phyloP scores from a whole-genome alignment of 2,113 vertebrate genomes.

The Girardinichthys multiradiatus region DNA sequence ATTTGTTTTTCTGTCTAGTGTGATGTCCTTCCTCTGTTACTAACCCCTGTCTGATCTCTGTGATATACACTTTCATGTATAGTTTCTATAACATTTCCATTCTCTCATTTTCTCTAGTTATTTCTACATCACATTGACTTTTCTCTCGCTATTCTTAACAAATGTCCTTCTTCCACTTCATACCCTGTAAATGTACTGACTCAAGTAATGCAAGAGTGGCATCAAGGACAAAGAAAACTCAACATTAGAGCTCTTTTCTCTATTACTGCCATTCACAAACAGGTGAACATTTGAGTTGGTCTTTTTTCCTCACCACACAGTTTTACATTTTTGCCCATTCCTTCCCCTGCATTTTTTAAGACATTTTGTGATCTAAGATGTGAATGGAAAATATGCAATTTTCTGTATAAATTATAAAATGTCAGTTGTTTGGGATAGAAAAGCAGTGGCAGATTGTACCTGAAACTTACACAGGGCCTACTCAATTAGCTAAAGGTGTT shows the following conservation, averaged over 20 bases:
- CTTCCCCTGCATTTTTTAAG: neutral
- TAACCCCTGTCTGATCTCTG: no score
- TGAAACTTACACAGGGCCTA: no score
- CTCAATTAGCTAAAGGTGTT: no score
- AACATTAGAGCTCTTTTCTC: neutral
- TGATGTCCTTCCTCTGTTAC: neutral
- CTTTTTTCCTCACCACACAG: neutral
- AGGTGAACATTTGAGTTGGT: neutral
- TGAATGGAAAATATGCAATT: neutral
- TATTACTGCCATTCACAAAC: neutral
- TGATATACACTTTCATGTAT: no score
- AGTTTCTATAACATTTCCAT: neutral
- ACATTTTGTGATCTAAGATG: neutral
- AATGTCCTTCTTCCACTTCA: neutral
- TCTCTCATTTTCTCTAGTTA: neutral
- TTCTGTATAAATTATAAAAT: neutral
- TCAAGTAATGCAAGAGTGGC: neutral
- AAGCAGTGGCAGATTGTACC: no score
- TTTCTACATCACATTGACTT: neutral
- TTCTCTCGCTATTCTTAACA: neutral
- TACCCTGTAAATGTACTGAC: neutral
- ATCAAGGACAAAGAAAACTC: slow-evolving; percentile 3
- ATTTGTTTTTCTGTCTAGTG: neutral
- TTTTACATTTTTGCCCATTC: neutral
- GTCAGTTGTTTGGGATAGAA: no score